Conservation (phyloP, 1,140 invertebrate genomes). For the Reticulitermes speratus region DNA sequence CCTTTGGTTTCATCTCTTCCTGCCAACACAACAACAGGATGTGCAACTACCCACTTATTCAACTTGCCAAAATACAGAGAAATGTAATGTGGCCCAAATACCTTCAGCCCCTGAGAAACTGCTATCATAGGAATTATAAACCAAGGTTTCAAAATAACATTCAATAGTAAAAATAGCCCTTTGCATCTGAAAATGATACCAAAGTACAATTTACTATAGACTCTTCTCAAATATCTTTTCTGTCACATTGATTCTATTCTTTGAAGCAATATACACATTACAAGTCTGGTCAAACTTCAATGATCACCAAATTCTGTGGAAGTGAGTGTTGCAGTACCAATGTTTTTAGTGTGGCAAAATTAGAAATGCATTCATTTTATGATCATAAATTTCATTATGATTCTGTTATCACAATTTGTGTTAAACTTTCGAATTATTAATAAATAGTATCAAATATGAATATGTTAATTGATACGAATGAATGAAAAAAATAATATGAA, state of each 20-base stretch:
- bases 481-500: background rate
- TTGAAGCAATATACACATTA: background rate
- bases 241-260: background rate
- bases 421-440: background rate
- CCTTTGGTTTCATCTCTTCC: conserved; percentile 2
- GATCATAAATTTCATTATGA: background rate
- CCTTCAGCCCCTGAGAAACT: background rate
- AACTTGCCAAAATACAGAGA: background rate
- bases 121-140: background rate
- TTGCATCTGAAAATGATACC: background rate
- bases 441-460: background rate
- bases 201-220: background rate
- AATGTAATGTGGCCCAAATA: background rate
- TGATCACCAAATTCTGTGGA: no score
- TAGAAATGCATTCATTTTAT: background rate
- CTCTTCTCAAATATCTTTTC: background rate
- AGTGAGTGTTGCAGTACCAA: no score
- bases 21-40: background rate
- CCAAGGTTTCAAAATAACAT: background rate
- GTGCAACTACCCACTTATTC: background rate
- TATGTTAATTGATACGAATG: background rate
- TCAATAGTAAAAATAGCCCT: background rate
- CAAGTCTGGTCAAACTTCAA: background rate
- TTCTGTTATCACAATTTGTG: background rate
- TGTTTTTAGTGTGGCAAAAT: no score